Conservation (phyloP, 2,888 invertebrate genomes). For the Drosophila gaucha region DNA sequence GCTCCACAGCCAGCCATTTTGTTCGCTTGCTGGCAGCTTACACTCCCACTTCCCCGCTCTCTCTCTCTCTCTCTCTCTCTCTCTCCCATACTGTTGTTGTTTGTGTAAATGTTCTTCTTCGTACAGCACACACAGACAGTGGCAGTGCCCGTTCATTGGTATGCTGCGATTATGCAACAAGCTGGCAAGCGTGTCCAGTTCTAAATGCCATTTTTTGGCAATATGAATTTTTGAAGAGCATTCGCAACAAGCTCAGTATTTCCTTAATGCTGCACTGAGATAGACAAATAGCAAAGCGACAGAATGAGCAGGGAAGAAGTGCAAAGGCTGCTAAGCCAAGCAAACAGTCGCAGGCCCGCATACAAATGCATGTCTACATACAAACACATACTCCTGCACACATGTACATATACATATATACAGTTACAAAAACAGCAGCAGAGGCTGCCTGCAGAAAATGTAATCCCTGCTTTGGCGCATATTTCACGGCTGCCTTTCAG, state of each 20-base stretch:
- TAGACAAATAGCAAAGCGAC: background rate
- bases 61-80: background rate
- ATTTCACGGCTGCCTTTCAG: slow-evolving; percentile 46
- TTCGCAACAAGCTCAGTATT: slow-evolving; percentile 26
- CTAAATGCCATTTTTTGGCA: slow-evolving; percentile 47
- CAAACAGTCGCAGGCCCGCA: background rate
- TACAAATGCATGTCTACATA: slow-evolving; percentile 6
- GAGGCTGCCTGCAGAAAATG: slow-evolving; percentile 26
- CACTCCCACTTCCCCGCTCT: background rate
- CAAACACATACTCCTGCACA: slow-evolving; percentile 9
- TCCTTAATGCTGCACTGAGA: slow-evolving; percentile 15
- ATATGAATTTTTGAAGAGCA: slow-evolving; percentile 60
- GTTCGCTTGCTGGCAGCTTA: slow-evolving; percentile 27
- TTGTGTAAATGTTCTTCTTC: slow-evolving; percentile 27
- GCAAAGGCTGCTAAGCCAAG: slow-evolving; percentile 31
- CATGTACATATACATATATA: background rate
- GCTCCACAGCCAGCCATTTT: slow-evolving; percentile 53
- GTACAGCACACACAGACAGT: background rate
- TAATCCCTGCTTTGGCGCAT: slow-evolving; percentile 64
- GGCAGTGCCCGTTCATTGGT: slow-evolving; percentile 11
- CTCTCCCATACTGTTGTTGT: slow-evolving; percentile 29
- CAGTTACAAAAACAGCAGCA: slow-evolving; percentile 6
- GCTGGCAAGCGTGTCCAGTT: slow-evolving; percentile 42
- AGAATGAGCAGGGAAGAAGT: background rate
- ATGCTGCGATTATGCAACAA: slow-evolving; percentile 66